A percentile compares a stretch with the other conserved stretches of the same genome.
Conservation (phyloP, 2,888 invertebrate species). For the Boloria euphrosyne region DNA sequence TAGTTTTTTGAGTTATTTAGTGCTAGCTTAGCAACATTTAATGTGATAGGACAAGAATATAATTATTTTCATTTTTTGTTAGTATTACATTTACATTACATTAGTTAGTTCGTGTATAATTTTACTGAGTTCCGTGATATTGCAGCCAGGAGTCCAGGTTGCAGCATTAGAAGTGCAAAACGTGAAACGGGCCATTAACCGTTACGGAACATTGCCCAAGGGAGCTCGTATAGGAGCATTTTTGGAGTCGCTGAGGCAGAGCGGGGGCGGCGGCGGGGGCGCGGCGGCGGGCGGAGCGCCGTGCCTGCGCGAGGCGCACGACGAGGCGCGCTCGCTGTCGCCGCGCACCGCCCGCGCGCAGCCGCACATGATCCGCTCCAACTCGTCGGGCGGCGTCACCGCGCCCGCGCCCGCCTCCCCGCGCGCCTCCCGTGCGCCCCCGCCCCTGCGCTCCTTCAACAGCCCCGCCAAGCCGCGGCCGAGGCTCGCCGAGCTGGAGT, state of each 20-base stretch:
- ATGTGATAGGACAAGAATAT: no score
- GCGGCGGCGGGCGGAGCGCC: slow-evolving; percentile 35
- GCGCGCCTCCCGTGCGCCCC: slow-evolving; percentile 63
- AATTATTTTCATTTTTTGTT: neutral
- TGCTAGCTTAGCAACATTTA: no score
- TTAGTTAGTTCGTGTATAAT: neutral
- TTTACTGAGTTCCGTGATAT: slow-evolving; percentile 10
- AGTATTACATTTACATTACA: neutral
- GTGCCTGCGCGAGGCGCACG: slow-evolving; percentile 56
- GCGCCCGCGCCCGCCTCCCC: slow-evolving; percentile 77
- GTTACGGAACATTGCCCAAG: slow-evolving; percentile 98
- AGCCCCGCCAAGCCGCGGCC: slow-evolving; percentile 89
- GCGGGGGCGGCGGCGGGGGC: slow-evolving; percentile 67
- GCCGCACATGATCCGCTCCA: slow-evolving; percentile 94
- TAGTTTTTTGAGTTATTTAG: no score
- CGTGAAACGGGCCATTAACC: slow-evolving; percentile 95
- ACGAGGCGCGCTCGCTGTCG: slow-evolving; percentile 82
- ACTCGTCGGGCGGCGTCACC: slow-evolving; percentile 92
- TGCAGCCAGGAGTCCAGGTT: slow-evolving; percentile 86
- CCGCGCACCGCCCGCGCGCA: slow-evolving; percentile 86
- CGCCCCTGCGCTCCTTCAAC: slow-evolving; percentile 82
- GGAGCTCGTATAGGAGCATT: slow-evolving; percentile 98
- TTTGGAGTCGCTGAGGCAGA: slow-evolving; percentile 94
- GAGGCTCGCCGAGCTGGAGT: slow-evolving; percentile 90
- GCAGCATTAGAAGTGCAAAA: slow-evolving; percentile 97